Base-by-base conservation (phyloP, 35 echinoderm and acorn worm genomes). In the Hemicentrotus pulcherrimus region DNA sequence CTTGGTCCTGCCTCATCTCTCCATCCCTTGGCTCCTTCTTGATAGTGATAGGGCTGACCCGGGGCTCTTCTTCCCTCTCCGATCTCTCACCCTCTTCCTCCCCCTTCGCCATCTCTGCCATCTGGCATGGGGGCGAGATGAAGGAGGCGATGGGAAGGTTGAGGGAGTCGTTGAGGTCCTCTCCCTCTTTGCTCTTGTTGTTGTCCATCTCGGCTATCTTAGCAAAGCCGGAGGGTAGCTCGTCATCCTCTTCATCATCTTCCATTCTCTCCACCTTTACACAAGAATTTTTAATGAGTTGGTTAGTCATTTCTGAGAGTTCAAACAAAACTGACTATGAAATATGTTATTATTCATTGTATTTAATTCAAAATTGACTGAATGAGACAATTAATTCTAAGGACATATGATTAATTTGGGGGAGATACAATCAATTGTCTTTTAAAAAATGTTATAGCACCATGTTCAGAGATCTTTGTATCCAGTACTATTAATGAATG, bases 131-230 rank as follows among this genome's bases (percentile, higher is more conserved):
- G 32, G 98, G 98, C 0, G 97, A 98, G 35, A 99, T 98, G 60
- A 88, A 61, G 35, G 96, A 96, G 5, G 98, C 94, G 48, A 97
- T 94, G 12, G 98, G 98, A 19, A 98, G 93, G 91, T 99, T 99
- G 31, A 99, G 96, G 9, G 98, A 99, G 91, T 98, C 97, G 86
- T 96, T 97, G 58, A 99, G 95, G 31, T 96, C 95, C 31, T 98
- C 97, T 12, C 88, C 87, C 32, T 95, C 71, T 50, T 45, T 45
- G 46, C 85, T 86, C 32, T 88, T 94, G 89, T 91, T 94, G 89
- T 91, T 55, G n/a, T 52, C 94, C 31, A 88, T 78, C 95, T 95
- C 65, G n/a, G 94, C 94, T 22, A 98, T 98, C 94, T 97, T 98
- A 2, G 96, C 96, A 86, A 98, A 97, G 8, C 94, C 97, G 32